Base-by-base conservation (phyloP, 2,888 invertebrate species). In the Stegophylla sp. region DNA sequence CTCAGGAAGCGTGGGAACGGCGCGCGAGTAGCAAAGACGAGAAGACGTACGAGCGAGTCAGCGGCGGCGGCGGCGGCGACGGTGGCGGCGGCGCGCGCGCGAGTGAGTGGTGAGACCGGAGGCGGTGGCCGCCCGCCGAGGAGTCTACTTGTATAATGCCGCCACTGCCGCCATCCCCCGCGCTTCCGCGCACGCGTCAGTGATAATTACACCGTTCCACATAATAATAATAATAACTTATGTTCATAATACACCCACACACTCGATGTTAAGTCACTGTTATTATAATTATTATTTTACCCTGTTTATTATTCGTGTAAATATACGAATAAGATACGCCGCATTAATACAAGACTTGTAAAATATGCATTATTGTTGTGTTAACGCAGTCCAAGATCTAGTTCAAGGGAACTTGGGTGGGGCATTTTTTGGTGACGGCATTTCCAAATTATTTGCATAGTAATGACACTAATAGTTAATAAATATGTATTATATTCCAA, bases 1-100 rank as follows among this genome's bases (percentile, higher is more conserved):
- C 79, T 79, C 79, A 79, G 79, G 79, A 79, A 79, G 69, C 79
- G 79, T 79, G 79, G 79, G 79, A 79, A 79, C 79, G 69, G 48
- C 64, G 51, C 51, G 64, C 66, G 64, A 51, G 64, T 53, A 20
- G 34, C 61, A 53, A 34, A 34, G 34, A 45, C 69, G 59, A 34
- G 23, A 59, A 72, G 72, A 72, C 56, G 43, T 26, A 59, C 59
- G 59, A 23, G 59, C 56, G 56, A 56, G 56, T 23, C 23, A 20
- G 56, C 56, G 59, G n/a, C n/a, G n/a, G 53, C 20, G 53, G 53
- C 20, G 20, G 20, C 9, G 20, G n/a, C 53, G 53, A 28, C 17
- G 51, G 26, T 13, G 17, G 13, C n/a, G 23, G n/a, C 67, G 20
- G 34, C 23, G 56, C 20, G 71, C 10, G 41, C 56, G 56, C 56